A percentile compares a stretch with the other conserved stretches of the same genome.
These are phyloP conservation scores for Theretra japonica DNA, from an alignment of 2,888 invertebrate species.

Conservation along the genomic window DNA sequence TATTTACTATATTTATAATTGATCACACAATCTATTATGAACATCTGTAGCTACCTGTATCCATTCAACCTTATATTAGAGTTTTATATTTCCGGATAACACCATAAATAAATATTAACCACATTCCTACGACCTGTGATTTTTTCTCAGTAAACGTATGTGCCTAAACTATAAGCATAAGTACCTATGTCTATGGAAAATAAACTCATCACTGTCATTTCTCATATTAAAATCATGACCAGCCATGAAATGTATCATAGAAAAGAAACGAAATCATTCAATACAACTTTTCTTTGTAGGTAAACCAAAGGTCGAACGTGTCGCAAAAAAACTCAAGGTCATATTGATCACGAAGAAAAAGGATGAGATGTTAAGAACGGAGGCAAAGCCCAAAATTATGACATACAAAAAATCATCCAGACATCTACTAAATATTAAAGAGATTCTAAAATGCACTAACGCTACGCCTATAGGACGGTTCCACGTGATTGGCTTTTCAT, in stretches of 20 bases:
- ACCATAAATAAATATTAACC: too few relatives aligned
- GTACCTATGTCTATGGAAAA: too few relatives aligned
- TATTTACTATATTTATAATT: too few relatives aligned
- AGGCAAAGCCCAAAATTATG: conserved; percentile 12
- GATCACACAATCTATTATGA: too few relatives aligned
- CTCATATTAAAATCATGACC: too few relatives aligned
- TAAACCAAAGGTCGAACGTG: conserved; percentile 30
- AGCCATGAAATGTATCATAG: background rate
- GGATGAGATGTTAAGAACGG: background rate
- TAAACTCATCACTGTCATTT: too few relatives aligned
- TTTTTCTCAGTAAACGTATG: too few relatives aligned
- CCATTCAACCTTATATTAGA: too few relatives aligned
- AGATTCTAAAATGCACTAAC: conserved; percentile 34
- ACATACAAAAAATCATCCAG: conserved; percentile 19
- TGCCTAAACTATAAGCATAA: too few relatives aligned
- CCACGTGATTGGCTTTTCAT: conserved; percentile 40
- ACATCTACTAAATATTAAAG: conserved; percentile 32
- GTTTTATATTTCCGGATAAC: too few relatives aligned
- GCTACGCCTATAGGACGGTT: conserved; percentile 33
- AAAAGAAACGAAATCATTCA: conserved; percentile 12
- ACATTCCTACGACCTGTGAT: too few relatives aligned
- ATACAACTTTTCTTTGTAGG: conserved; percentile 38
- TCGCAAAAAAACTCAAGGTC: conserved; percentile 30
- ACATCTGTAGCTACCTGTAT: too few relatives aligned
- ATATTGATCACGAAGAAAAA: conserved; percentile 21